Base-by-base conservation (phyloP, 2,797 vertebrate species). In the Yasuhikotakia modesta region DNA sequence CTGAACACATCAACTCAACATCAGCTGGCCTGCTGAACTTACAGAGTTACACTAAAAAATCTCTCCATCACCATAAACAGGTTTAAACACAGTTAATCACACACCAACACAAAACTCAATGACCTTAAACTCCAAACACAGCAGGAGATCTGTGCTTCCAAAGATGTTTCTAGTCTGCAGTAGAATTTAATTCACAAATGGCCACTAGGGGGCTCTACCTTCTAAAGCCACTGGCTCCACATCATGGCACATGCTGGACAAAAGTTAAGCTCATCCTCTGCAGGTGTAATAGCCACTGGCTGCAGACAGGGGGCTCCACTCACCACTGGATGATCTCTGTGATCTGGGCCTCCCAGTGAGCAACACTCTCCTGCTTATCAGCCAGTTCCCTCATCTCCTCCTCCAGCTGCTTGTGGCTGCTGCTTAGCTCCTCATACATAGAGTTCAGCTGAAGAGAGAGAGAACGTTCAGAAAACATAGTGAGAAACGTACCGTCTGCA, bases 311-410 rank as follows among this genome's bases (percentile, higher is more conserved):
- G 27, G 63, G 75, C 32, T 84, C 17, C 12, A 92, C 93, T 94
- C 88, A 99, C 98, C 98, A 99, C 71, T 99, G 98, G 88, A 99
- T 99, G 90, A 99, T 99, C 89, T 99, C 98, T 12, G 97, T 99
- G 90, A 99, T 99, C 74, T 99, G 98, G 74, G 97, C 97, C 90
- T 99, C 97, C 98, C 97, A 99, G 86, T 99, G 97, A 32, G 96
- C 96, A 1, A 99, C 96, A 0, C 97, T 99, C 88, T 99, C 97
- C 88, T 98, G 98, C 88, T 98, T 99, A 89, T 97, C 98, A 21
- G 95, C 92, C 84, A 98, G 89, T 86, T 97, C 96, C 88, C 93
- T 95, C 90, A 97, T 93, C 88, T 98, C 95, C 43, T 99, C 96
- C 89, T 99, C 97, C 88, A 98, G 91, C 84, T 96, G 96, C 76